These are phyloP conservation scores for silkworm (Bombyx mori) DNA, from an alignment of 1,140 invertebrate species.

Conservation along the genomic window DNA sequence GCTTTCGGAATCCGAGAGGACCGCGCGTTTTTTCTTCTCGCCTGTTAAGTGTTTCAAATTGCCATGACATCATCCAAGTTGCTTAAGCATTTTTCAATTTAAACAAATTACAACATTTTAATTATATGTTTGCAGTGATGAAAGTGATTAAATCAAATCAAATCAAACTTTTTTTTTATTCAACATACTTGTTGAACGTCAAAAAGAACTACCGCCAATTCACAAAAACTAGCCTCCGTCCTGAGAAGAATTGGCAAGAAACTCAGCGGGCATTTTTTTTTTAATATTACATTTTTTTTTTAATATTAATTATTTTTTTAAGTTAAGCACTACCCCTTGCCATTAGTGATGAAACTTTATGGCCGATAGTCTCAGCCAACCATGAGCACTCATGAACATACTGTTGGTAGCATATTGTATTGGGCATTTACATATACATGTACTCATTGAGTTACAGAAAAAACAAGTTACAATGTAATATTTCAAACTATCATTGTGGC, in stretches of 20 bases:
- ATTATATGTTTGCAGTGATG: too few relatives aligned
- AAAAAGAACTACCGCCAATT: too few relatives aligned
- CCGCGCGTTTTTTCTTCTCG: slow-evolving; percentile 63
- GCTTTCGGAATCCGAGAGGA: slow-evolving; percentile 72
- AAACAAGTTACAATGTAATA: neutral
- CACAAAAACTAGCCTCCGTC: too few relatives aligned
- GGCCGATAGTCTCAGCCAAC: neutral
- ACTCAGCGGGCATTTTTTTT: neutral
- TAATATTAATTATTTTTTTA: neutral
- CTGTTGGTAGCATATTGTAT: neutral
- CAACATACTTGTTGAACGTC: too few relatives aligned
- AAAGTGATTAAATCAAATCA: neutral
- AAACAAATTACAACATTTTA: too few relatives aligned
- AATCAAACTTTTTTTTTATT: neutral
- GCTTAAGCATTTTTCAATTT: too few relatives aligned
- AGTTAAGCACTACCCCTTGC: neutral
- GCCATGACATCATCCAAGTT: too few relatives aligned
- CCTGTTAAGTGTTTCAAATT: slow-evolving; percentile 24
- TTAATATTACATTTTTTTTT: slow-evolving; percentile 1
- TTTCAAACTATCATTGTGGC: neutral
- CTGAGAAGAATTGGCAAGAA: too few relatives aligned
- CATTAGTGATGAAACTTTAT: neutral
- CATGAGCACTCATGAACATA: neutral
- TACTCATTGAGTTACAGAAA: too few relatives aligned
- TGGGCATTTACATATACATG: neutral